Conservation (phyloP, 2,888 invertebrate genomes). For the Schrankia costaestrigalis region DNA sequence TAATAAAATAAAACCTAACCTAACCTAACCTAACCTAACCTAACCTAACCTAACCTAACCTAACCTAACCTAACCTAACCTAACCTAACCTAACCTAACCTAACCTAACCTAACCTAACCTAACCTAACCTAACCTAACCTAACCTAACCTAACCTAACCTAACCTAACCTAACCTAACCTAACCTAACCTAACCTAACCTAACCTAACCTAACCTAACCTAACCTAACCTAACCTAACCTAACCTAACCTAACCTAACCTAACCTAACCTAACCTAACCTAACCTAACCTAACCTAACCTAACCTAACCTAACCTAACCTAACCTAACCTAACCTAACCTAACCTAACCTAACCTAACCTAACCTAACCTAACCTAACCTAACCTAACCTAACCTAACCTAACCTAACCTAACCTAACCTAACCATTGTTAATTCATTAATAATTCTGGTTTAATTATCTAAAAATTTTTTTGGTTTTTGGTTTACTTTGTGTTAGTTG, state of each 20-base stretch:
- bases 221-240: constrained; percentile 17
- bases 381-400: no score
- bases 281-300: no score
- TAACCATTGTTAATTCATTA: no score
- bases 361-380: no score
- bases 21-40: constrained; percentile 28
- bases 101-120: constrained; percentile 19
- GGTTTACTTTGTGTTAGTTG: no score
- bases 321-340: no score
- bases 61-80: constrained; percentile 23
- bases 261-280: constrained; percentile 4
- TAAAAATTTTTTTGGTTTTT: no score
- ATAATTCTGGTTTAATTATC: no score
- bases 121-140: constrained; percentile 21
- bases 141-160: constrained; percentile 6
- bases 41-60: constrained; percentile 25
- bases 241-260: constrained; percentile 13
- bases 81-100: constrained; percentile 19
- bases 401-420: no score
- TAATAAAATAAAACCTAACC: constrained; percentile 13
- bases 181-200: constrained; percentile 15
- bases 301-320: no score
- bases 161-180: constrained; percentile 7
- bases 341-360: no score
- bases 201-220: constrained; percentile 15